Percentiles rank a stretch among this genome's conserved stretches.
These are phyloP conservation scores for Ailurus styani DNA, from an alignment of 2,113 vertebrate genomes.

Conservation along the genomic window DNA sequence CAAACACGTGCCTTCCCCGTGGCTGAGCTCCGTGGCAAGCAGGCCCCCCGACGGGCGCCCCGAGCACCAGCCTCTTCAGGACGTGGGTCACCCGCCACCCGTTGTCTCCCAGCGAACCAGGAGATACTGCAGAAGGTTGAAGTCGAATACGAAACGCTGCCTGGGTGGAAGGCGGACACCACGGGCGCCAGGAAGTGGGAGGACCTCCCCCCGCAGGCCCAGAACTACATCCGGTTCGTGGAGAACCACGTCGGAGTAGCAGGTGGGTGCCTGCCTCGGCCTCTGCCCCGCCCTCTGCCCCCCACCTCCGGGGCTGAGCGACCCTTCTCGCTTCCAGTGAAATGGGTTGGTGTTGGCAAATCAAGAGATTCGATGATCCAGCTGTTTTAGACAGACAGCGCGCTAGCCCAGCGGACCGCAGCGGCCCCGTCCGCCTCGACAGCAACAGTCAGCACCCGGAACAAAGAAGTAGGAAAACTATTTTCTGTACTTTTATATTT, in stretches of 20 bases:
- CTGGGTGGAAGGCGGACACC: constrained; percentile 97
- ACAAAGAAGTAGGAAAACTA: constrained; percentile 37
- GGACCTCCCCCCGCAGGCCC: constrained; percentile 94
- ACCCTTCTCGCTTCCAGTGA: constrained; percentile 83
- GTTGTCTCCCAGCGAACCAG: constrained; percentile 88
- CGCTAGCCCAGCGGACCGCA: constrained; percentile 29
- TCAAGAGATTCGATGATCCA: constrained; percentile 99
- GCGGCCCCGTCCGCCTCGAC: background rate
- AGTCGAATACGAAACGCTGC: constrained; percentile 96
- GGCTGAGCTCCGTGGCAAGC: background rate
- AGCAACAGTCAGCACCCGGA: constrained; percentile 10
- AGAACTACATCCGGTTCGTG: constrained; percentile 95
- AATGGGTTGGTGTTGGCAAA: constrained; percentile 98
- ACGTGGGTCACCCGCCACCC: accelerated
- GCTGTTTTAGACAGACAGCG: constrained; percentile 87
- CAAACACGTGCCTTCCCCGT: background rate
- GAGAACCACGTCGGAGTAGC: constrained; percentile 96
- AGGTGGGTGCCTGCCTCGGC: constrained; percentile 77
- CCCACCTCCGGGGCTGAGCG: background rate
- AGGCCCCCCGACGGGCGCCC: background rate
- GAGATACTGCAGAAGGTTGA: constrained; percentile 96
- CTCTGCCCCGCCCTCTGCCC: accelerated
- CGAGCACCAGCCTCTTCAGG: background rate
- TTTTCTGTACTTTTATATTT: constrained; percentile 66
- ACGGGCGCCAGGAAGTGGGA: constrained; percentile 93